Evolutionary conservation across 1,140 invertebrate species (phyloP).

Genomic region (Apis laboriosa): DNA sequence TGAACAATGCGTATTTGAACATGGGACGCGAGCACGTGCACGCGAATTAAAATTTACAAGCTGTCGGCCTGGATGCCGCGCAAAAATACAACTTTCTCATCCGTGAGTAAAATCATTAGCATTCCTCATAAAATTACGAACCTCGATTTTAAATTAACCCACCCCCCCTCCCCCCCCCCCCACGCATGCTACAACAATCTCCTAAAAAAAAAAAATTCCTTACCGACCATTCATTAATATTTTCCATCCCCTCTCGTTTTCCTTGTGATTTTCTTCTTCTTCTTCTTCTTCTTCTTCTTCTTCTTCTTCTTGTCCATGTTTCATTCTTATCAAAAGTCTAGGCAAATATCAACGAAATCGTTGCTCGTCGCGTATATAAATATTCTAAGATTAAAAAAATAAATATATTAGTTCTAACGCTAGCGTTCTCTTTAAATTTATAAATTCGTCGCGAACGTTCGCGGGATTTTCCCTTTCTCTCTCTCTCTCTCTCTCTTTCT

Average conservation of each 20-base stretch:
- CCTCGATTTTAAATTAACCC: constrained; percentile 4
- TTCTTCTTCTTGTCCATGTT: too few relatives aligned
- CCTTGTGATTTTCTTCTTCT: too few relatives aligned
- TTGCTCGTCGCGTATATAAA: neutral
- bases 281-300: neutral
- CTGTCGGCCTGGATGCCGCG: neutral
- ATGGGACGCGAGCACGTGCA: neutral
- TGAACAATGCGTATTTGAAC: constrained; percentile 35
- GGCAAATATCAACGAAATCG: neutral
- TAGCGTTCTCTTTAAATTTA: neutral
- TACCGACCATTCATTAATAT: neutral
- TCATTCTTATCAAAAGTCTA: neutral
- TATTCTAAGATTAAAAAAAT: neutral
- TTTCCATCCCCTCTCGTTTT: neutral
- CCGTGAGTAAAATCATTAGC: constrained; percentile 37
- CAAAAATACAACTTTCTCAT: constrained; percentile 22
- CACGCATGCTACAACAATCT: neutral
- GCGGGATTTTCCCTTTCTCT: too few relatives aligned
- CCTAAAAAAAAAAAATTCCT: neutral
- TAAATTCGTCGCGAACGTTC: neutral
- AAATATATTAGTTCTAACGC: neutral
- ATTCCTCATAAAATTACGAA: constrained; percentile 17
- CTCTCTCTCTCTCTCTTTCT: too few relatives aligned
- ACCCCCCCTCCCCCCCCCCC: too few relatives aligned
- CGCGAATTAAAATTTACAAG: constrained; percentile 45